These are phyloP conservation scores for Falco berigora DNA, from an alignment of 2,797 vertebrate genomes.

Conservation along the genomic window DNA sequence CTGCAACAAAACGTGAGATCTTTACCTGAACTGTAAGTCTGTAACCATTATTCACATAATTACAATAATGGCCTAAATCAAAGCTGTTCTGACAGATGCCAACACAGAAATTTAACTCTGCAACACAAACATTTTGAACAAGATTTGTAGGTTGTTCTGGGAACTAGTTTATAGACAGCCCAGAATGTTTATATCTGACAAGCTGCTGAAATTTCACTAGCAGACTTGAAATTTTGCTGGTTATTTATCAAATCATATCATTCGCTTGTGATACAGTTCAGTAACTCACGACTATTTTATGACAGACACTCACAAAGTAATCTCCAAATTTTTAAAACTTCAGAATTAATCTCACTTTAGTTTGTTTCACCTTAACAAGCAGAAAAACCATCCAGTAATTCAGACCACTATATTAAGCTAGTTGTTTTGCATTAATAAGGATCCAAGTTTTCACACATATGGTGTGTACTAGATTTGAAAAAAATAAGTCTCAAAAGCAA, in stretches of 20 bases:
- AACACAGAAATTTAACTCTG: not conserved
- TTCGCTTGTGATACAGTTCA: not conserved
- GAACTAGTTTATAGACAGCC: not conserved
- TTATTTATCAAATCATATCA: not conserved
- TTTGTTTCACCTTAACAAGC: not conserved
- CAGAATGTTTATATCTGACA: not conserved
- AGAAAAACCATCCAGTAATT: not conserved
- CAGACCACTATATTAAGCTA: not conserved
- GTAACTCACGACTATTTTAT: not conserved
- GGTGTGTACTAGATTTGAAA: not conserved
- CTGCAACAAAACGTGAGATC: not conserved
- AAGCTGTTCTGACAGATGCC: not conserved
- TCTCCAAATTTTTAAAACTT: not conserved
- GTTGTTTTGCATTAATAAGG: not conserved
- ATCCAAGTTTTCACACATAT: not conserved
- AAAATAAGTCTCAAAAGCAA: not conserved
- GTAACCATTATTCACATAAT: not conserved
- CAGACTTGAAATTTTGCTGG: not conserved
- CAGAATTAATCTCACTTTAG: not conserved
- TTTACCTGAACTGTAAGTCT: not conserved
- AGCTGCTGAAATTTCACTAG: not conserved
- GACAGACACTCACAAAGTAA: not conserved
- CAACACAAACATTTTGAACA: not conserved
- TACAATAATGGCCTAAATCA: not conserved
- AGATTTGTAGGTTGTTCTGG: not conserved